Percentiles rank a stretch among this genome's conserved stretches.
These are phyloP conservation scores for Scrobipalpa atriplicella DNA, from an alignment of 2,888 invertebrate species.

Conservation along the genomic window DNA sequence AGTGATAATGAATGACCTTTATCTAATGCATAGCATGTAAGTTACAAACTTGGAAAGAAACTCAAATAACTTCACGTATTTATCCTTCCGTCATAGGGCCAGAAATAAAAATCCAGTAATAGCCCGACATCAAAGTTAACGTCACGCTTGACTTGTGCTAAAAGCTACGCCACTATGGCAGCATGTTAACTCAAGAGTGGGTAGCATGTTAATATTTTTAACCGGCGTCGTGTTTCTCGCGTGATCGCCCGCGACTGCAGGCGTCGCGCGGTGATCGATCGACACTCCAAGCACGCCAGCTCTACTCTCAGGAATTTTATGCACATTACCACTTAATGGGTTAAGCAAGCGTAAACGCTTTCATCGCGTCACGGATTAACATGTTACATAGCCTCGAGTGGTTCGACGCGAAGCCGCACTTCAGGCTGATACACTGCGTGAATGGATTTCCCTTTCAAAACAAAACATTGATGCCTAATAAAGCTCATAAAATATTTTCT, in stretches of 20 bases:
- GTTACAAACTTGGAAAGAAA: too few relatives aligned
- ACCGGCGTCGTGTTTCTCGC: slow-evolving; percentile 33
- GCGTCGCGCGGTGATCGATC: slow-evolving; percentile 25
- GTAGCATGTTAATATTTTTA: slow-evolving; percentile 67
- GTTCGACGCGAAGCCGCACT: background rate
- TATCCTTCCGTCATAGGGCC: background rate
- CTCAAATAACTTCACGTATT: too few relatives aligned
- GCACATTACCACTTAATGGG: slow-evolving; percentile 38
- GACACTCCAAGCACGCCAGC: slow-evolving; percentile 38
- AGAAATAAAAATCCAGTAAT: background rate
- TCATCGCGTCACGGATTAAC: slow-evolving; percentile 11
- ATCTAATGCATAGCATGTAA: too few relatives aligned
- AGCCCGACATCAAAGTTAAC: background rate
- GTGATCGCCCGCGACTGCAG: slow-evolving; percentile 19
- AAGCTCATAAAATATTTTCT: background rate
- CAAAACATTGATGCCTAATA: background rate
- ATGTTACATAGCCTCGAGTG: background rate
- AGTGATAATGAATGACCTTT: too few relatives aligned
- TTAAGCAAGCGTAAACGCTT: slow-evolving; percentile 24
- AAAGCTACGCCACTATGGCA: slow-evolving; percentile 21
- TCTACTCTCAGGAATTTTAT: slow-evolving; percentile 42
- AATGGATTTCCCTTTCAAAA: background rate
- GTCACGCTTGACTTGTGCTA: background rate
- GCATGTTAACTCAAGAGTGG: slow-evolving; percentile 47
- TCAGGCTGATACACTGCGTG: background rate